Conservation (phyloP, 2,888 invertebrate genomes). For the Eupithecia exiguata region DNA sequence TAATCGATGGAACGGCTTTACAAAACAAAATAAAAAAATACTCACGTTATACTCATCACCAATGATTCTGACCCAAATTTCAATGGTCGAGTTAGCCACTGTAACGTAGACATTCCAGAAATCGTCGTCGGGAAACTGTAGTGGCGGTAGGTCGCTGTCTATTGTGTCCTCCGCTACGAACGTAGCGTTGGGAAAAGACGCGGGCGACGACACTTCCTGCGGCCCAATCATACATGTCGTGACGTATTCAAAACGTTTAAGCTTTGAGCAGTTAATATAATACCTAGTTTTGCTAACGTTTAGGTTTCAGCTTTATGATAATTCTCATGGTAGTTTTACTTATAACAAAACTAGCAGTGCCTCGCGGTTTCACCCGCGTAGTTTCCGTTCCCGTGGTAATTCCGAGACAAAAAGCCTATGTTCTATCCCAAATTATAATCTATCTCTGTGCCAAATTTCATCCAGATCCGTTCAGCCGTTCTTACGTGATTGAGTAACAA, state of each 20-base stretch:
- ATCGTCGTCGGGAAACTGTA: slow-evolving; percentile 76
- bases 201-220: slow-evolving; percentile 30
- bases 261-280: neutral
- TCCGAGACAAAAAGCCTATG: too few species aligned
- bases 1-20: neutral
- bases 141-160: slow-evolving; percentile 73
- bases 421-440: too few species aligned
- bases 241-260: neutral
- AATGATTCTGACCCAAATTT: slow-evolving; percentile 87
- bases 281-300: neutral
- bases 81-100: slow-evolving; percentile 84
- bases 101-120: slow-evolving; percentile 86
- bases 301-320: neutral
- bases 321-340: neutral
- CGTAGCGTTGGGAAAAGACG: slow-evolving; percentile 45
- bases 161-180: slow-evolving; percentile 58
- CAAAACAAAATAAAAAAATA: slow-evolving; percentile 32
- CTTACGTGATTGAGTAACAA: too few species aligned
- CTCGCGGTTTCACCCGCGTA: too few species aligned
- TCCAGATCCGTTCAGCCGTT: too few species aligned
- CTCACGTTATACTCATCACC: slow-evolving; percentile 86
- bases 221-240: neutral
- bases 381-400: too few species aligned
- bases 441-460: too few species aligned
- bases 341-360: neutral